These are phyloP conservation scores for Scaptomyza cyrtandrae DNA, from an alignment of 2,888 invertebrate genomes.

Conservation along the genomic window DNA sequence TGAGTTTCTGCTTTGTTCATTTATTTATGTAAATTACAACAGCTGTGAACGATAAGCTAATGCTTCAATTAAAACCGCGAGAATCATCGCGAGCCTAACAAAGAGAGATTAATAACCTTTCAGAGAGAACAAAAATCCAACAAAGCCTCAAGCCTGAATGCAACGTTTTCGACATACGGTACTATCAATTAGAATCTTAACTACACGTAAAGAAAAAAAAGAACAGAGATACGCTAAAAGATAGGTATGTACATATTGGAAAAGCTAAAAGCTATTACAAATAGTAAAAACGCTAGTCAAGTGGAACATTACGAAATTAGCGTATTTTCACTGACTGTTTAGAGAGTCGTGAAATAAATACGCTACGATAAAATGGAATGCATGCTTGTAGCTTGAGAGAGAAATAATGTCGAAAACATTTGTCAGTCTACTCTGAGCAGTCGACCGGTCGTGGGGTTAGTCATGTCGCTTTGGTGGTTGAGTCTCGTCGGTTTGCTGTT, in stretches of 20 bases:
- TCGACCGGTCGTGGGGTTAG: constrained; percentile 16
- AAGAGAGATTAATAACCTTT: no score
- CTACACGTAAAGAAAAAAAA: neutral
- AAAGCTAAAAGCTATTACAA: neutral
- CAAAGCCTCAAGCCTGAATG: neutral
- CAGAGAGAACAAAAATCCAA: constrained; percentile 1
- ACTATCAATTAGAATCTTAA: constrained; percentile 9
- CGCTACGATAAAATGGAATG: constrained; percentile 7
- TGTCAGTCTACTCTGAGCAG: constrained; percentile 16
- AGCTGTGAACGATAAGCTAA: constrained; percentile 20
- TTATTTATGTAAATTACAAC: constrained; percentile 2
- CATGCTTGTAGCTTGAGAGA: neutral
- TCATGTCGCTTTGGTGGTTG: constrained; percentile 42
- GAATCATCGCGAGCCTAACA: neutral
- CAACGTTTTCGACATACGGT: neutral
- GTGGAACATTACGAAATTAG: constrained; percentile 12
- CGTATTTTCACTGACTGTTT: constrained; percentile 1
- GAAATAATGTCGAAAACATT: constrained; percentile 9
- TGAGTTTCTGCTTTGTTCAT: constrained; percentile 18
- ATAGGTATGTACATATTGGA: no score
- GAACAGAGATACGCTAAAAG: neutral
- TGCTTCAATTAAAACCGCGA: neutral
- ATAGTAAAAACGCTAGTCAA: constrained; percentile 11
- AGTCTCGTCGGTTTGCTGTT: constrained; percentile 35
- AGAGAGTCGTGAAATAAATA: neutral